Evolutionary conservation across 2,113 vertebrate species (phyloP).

Genomic region (Ardeotis arabs): DNA sequence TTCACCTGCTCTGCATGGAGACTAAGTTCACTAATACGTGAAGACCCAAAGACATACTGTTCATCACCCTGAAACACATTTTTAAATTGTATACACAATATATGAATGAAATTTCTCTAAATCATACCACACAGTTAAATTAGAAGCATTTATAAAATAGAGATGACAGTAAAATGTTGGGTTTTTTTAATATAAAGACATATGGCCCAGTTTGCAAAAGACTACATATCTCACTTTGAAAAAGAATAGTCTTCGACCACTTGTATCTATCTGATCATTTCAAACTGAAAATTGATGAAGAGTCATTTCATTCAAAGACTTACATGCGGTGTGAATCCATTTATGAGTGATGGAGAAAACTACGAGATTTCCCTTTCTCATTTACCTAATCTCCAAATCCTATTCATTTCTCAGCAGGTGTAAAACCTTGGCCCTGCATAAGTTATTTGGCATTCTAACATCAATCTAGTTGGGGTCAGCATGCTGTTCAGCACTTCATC

Average conservation of each 20-base stretch:
- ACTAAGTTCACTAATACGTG: neutral
- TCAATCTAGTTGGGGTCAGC: neutral
- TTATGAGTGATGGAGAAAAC: neutral
- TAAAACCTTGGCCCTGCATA: neutral
- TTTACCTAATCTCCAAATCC: conserved; percentile 17
- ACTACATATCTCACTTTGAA: neutral
- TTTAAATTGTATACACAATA: neutral
- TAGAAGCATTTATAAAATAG: neutral
- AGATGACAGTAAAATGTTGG: neutral
- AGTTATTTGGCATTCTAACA: neutral
- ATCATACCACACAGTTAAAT: neutral
- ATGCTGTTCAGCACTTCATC: neutral
- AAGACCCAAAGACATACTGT: neutral
- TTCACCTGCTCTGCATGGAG: neutral
- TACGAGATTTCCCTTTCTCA: neutral
- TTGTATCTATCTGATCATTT: neutral
- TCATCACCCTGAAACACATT: neutral
- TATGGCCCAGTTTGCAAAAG: neutral
- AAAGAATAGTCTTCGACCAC: neutral
- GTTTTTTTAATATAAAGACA: neutral
- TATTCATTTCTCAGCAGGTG: neutral
- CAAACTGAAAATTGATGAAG: neutral
- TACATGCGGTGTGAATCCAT: neutral
- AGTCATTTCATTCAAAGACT: neutral
- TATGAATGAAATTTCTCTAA: neutral